A percentile compares a stretch with the other conserved stretches of the same genome.
These are phyloP conservation scores for Scolopax mira DNA, from an alignment of 2,113 vertebrate species.

Conservation along the genomic window DNA sequence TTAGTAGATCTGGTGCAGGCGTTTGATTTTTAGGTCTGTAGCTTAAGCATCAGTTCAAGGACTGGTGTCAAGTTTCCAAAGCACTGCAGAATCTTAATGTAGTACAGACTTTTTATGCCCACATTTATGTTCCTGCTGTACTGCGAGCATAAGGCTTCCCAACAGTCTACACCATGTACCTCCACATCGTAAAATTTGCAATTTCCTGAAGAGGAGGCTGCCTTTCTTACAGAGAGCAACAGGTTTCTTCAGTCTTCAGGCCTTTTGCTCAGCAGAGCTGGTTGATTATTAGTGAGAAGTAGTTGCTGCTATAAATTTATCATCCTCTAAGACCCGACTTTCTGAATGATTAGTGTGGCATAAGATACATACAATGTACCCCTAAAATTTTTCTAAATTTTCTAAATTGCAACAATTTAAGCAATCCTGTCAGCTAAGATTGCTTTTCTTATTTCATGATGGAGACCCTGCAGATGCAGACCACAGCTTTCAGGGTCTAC, in stretches of 20 bases:
- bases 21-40: background rate
- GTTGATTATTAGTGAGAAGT: background rate
- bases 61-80: conserved; percentile 48
- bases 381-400: background rate
- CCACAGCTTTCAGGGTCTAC: background rate
- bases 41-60: conserved; percentile 42
- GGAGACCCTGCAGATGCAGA: background rate
- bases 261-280: background rate
- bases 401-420: background rate
- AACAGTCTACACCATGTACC: background rate
- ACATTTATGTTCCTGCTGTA: conserved; percentile 10
- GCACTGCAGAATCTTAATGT: conserved; percentile 48
- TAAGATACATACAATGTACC: background rate
- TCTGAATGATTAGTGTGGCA: background rate
- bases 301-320: background rate
- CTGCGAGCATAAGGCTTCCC: background rate
- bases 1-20: background rate
- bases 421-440: background rate
- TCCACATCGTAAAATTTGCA: conserved; percentile 29
- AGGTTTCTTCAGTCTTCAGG: conserved; percentile 4
- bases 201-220: conserved; percentile 55
- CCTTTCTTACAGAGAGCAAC: background rate
- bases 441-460: background rate
- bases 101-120: conserved; percentile 24
- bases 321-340: background rate